phyloP scores from a whole-genome alignment of 2,888 invertebrate species.

The Sympetrum striolatum region DNA sequence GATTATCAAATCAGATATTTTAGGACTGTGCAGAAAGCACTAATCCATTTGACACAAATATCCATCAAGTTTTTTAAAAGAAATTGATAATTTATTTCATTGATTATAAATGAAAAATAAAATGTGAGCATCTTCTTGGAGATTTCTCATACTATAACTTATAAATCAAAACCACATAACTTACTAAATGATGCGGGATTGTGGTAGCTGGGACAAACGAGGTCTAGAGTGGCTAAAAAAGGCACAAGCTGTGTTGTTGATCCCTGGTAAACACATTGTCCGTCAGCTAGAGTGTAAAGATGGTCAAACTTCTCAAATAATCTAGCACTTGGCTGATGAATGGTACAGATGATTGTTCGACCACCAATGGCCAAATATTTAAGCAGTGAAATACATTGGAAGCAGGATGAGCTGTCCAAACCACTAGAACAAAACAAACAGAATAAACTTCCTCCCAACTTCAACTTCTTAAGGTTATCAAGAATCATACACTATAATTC shows the following conservation, averaged over 20 bases:
- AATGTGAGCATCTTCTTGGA: too few relatives aligned
- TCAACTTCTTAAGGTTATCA: too few relatives aligned
- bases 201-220: constrained; percentile 94
- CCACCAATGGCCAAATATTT: constrained; percentile 90
- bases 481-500: too few relatives aligned
- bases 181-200: constrained; percentile 93
- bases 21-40: too few relatives aligned
- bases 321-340: constrained; percentile 96
- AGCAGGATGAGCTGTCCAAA: constrained; percentile 93
- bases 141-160: background rate
- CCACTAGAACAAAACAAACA: constrained; percentile 67
- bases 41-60: too few relatives aligned
- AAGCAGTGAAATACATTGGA: constrained; percentile 88
- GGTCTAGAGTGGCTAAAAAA: constrained; percentile 78
- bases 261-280: constrained; percentile 94
- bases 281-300: constrained; percentile 91
- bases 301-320: constrained; percentile 97
- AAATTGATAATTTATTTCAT: too few relatives aligned
- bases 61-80: too few relatives aligned
- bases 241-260: constrained; percentile 84
- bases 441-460: too few relatives aligned
- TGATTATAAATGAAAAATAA: too few relatives aligned
- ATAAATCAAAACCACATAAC: constrained; percentile 49
- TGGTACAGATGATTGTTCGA: constrained; percentile 93
- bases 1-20: too few relatives aligned